Evolutionary conservation across 1,140 invertebrate species (phyloP).

Genomic region (Drosophila ohnishii): DNA sequence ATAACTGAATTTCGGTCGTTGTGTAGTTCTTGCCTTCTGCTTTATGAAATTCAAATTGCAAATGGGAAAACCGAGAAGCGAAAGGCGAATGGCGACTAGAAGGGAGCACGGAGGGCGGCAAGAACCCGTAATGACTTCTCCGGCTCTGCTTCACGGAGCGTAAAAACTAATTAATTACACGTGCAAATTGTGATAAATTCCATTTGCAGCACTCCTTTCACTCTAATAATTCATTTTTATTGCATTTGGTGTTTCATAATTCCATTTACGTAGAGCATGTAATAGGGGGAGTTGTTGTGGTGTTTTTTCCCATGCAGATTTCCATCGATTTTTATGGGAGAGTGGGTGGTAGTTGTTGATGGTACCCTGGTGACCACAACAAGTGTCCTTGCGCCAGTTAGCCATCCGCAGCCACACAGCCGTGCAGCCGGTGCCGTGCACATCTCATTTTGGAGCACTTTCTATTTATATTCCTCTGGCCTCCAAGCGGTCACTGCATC

Average conservation of each 20-base stretch:
- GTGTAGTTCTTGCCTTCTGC: constrained; percentile 41
- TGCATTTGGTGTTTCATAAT: constrained; percentile 37
- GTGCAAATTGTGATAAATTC: constrained; percentile 75
- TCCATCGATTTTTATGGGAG: constrained; percentile 56
- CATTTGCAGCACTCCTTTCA: constrained; percentile 35
- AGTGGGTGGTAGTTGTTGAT: background rate
- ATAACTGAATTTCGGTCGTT: constrained; percentile 45
- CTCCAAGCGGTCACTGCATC: constrained; percentile 23
- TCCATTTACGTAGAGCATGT: constrained; percentile 13
- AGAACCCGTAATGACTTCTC: constrained; percentile 44
- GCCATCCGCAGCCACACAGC: constrained; percentile 28
- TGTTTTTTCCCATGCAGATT: constrained; percentile 45
- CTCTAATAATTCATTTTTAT: constrained; percentile 39
- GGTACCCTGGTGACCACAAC: constrained; percentile 36
- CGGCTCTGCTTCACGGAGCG: constrained; percentile 33
- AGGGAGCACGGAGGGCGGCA: background rate
- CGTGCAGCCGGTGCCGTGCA: constrained; percentile 17
- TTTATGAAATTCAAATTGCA: constrained; percentile 76
- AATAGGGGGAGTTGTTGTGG: background rate
- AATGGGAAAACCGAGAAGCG: constrained; percentile 36
- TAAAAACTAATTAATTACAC: constrained; percentile 77
- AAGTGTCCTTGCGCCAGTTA: constrained; percentile 72
- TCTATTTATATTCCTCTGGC: constrained; percentile 64
- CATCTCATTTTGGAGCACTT: constrained; percentile 67
- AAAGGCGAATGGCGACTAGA: constrained; percentile 26